Evolutionary conservation across 2,113 vertebrate species (phyloP).

Genomic region (Triplophysa rosa): DNA sequence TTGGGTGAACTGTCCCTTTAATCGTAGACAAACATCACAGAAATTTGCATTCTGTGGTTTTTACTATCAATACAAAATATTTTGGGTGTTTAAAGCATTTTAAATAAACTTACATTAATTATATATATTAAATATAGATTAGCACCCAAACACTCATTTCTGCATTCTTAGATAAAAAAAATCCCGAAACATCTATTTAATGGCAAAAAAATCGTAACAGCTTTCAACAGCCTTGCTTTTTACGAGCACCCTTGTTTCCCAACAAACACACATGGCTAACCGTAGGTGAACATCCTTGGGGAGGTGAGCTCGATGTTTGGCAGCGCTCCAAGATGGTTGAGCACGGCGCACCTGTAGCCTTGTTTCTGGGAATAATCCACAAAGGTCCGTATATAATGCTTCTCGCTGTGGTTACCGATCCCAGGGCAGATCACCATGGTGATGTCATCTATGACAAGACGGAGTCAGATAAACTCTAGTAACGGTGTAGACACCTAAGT

Average conservation of each 20-base stretch:
- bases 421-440: conserved; percentile 98
- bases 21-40: background rate
- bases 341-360: conserved; percentile 92
- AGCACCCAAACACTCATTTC: too few species aligned
- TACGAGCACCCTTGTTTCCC: conserved; percentile 16
- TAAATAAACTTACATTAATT: too few species aligned
- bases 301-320: conserved; percentile 93
- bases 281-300: conserved; percentile 95
- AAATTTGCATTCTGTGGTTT: background rate
- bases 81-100: too few species aligned
- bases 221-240: conserved; percentile 1
- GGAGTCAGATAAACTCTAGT: conserved; percentile 28
- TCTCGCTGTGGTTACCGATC: conserved; percentile 96
- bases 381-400: conserved; percentile 96
- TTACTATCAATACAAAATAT: background rate
- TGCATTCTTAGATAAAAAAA: too few species aligned
- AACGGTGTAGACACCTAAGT: background rate
- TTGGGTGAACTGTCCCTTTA: conserved; percentile 66
- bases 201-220: conserved; percentile 4
- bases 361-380: conserved; percentile 92
- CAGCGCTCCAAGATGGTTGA: conserved; percentile 92
- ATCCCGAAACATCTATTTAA: background rate
- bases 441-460: conserved; percentile 80
- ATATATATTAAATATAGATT: too few species aligned
- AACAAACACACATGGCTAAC: conserved; percentile 63